Conservation (phyloP, 2,113 vertebrate genomes). For the cattle (Bos taurus) region ARS-UCD2.0 NC_037352.1:21801001-21801500, state of each 20-base stretch:
- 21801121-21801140: not conserved
- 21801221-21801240: not conserved
- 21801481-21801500: not conserved
- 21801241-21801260: fast-evolving
- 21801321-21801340: not conserved
- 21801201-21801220: not conserved
- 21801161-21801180: not conserved
- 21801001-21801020: not conserved
- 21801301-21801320: not conserved
- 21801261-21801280: fast-evolving
- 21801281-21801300: not conserved
- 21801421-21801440: constrained; percentile 5
- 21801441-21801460: constrained; percentile 32
- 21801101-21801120: not conserved
- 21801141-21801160: not conserved
- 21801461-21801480: constrained; percentile 26
- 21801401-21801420: not conserved
- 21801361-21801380: not conserved
- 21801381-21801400: constrained; percentile 13
- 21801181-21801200: not conserved
- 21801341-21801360: not conserved
- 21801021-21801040: not conserved
- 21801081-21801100: not conserved
- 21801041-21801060: not conserved
- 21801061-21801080: not conserved